Conservation (phyloP, 2,113 vertebrate genomes). For the Hyperopisus bebe region DNA sequence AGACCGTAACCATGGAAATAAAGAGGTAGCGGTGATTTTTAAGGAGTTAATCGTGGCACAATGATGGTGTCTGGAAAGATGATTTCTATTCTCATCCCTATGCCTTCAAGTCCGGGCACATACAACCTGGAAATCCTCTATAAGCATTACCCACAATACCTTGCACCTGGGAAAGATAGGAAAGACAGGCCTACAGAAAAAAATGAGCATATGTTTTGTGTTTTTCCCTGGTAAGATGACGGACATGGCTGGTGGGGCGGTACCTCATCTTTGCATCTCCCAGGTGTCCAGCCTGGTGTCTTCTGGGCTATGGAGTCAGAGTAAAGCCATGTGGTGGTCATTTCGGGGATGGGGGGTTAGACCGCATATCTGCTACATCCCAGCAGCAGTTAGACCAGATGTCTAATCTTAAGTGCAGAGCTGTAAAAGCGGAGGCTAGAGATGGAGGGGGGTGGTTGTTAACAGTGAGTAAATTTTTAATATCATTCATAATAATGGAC, state of each 20-base stretch:
- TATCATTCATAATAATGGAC: neutral
- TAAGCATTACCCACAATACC: neutral
- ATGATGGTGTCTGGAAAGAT: conserved; percentile 8
- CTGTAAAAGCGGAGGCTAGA: too few species aligned
- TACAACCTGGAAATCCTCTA: conserved; percentile 13
- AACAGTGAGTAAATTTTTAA: conserved; percentile 8
- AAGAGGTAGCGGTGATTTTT: neutral
- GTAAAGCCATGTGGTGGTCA: neutral
- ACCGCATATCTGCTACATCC: neutral
- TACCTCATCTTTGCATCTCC: neutral
- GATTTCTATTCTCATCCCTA: neutral
- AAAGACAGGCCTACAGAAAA: neutral
- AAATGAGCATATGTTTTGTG: neutral
- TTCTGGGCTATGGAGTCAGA: neutral
- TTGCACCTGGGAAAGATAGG: neutral
- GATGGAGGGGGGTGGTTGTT: neutral
- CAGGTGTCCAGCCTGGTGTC: neutral
- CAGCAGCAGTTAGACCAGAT: neutral
- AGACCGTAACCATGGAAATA: conserved; percentile 6
- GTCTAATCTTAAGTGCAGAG: neutral
- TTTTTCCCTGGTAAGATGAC: neutral
- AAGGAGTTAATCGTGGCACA: conserved; percentile 3
- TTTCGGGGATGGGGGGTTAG: neutral
- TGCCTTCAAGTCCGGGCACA: neutral
- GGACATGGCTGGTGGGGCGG: neutral